These are phyloP conservation scores for Jacana jacana DNA, from an alignment of 2,113 vertebrate species.

Conservation along the genomic window DNA sequence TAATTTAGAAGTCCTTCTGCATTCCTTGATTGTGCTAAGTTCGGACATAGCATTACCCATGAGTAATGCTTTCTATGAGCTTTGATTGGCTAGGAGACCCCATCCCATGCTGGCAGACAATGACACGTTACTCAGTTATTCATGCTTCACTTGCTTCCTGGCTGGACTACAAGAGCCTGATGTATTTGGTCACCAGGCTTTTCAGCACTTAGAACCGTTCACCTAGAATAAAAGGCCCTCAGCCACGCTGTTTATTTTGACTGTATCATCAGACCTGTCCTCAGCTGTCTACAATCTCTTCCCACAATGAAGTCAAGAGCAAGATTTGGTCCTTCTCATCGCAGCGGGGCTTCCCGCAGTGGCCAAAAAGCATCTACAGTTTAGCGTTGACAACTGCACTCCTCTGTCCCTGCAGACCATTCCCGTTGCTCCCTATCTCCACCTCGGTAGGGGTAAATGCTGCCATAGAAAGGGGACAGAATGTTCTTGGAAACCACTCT, in stretches of 20 bases:
- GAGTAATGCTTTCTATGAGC: slow-evolving; percentile 57
- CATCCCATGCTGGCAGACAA: slow-evolving; percentile 55
- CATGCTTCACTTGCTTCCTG: slow-evolving; percentile 65
- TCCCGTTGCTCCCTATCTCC: not conserved
- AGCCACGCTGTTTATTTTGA: slow-evolving; percentile 54
- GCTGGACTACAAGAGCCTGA: slow-evolving; percentile 48
- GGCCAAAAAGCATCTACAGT: not conserved
- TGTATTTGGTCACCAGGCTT: slow-evolving; percentile 61
- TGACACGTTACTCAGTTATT: slow-evolving; percentile 56
- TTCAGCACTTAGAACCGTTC: slow-evolving; percentile 62
- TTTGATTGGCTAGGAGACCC: slow-evolving; percentile 58
- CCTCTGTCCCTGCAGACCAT: not conserved
- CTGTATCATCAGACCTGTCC: slow-evolving; percentile 54
- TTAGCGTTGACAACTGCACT: slow-evolving; percentile 5
- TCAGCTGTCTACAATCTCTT: slow-evolving; percentile 60
- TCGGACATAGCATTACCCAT: slow-evolving; percentile 57
- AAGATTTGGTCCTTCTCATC: slow-evolving; percentile 12
- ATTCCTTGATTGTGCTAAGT: slow-evolving; percentile 67
- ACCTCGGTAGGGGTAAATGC: not conserved
- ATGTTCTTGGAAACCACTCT: slow-evolving; percentile 37
- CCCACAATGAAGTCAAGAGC: not conserved
- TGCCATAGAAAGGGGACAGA: slow-evolving; percentile 17
- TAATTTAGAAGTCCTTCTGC: slow-evolving; percentile 65
- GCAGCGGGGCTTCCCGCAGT: not conserved
- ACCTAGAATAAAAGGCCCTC: slow-evolving; percentile 55